These are phyloP conservation scores for Syngnathoides biaculeatus DNA, from an alignment of 2,113 vertebrate species.

Conservation along the genomic window DNA sequence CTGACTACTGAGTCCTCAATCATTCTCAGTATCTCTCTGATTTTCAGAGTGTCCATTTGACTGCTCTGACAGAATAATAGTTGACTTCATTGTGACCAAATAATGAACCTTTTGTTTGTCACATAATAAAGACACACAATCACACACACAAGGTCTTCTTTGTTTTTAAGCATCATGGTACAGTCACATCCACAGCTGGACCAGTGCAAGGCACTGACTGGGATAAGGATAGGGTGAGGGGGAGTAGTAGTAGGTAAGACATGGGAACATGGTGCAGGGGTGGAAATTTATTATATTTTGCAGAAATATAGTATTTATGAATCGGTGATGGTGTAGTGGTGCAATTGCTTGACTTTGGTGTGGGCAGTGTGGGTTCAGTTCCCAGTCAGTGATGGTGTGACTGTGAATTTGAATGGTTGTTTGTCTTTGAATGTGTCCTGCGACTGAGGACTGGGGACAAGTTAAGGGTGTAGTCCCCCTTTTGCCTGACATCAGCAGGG, in stretches of 20 bases:
- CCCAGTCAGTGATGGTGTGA: no score
- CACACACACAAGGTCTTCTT: conserved; percentile 58
- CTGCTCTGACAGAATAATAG: conserved; percentile 6
- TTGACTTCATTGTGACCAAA: conserved; percentile 45
- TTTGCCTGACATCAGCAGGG: no score
- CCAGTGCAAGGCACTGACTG: conserved; percentile 59
- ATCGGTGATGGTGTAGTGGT: no score
- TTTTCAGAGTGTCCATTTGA: conserved; percentile 20
- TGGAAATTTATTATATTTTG: background rate
- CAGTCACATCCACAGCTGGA: conserved; percentile 74
- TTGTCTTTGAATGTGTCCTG: no score
- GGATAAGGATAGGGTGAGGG: conserved; percentile 44
- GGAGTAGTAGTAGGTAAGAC: background rate
- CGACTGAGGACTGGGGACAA: no score
- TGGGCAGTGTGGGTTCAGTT: no score
- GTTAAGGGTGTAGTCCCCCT: no score
- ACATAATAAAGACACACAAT: conserved; percentile 16
- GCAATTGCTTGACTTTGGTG: no score
- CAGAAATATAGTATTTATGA: no score
- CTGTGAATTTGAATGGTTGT: no score
- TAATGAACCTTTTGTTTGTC: conserved; percentile 55
- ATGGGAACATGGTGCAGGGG: conserved; percentile 1
- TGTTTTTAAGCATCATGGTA: conserved; percentile 68
- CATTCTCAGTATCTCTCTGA: conserved; percentile 10
- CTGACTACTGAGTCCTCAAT: conserved; percentile 14